These are phyloP conservation scores for Corvus moneduloides DNA, from an alignment of 2,113 vertebrate genomes.

Conservation along the genomic window DNA sequence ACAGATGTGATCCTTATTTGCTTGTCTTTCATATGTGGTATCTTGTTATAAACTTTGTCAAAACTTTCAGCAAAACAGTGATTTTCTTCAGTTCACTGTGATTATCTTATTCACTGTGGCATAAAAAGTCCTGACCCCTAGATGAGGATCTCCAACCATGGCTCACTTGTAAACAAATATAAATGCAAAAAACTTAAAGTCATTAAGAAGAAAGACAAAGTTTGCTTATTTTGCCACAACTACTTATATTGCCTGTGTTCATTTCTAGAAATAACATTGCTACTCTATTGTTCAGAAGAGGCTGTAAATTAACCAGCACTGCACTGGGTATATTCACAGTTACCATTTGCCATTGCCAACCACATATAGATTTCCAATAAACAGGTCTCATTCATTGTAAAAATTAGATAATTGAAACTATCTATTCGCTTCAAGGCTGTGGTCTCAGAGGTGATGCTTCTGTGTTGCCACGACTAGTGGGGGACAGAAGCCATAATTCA, in stretches of 20 bases:
- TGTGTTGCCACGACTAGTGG: slow-evolving; percentile 40
- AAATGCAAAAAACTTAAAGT: background rate
- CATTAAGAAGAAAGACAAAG: background rate
- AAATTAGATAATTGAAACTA: slow-evolving; percentile 75
- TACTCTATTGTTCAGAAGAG: slow-evolving; percentile 11
- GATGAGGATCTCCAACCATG: background rate
- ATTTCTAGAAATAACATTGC: slow-evolving; percentile 43
- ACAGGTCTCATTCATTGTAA: slow-evolving; percentile 66
- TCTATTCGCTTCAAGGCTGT: slow-evolving; percentile 58
- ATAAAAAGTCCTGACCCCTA: background rate
- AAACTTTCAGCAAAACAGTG: background rate
- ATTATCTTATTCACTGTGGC: background rate
- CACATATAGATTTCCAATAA: slow-evolving; percentile 75
- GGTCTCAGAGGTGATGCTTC: slow-evolving; percentile 33
- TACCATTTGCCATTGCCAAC: slow-evolving; percentile 57
- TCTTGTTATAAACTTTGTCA: background rate
- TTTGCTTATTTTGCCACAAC: background rate
- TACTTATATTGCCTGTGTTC: background rate
- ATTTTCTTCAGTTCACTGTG: background rate
- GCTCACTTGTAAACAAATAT: background rate
- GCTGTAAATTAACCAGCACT: slow-evolving; percentile 47
- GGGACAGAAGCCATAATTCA: slow-evolving; percentile 45
- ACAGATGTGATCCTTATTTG: background rate
- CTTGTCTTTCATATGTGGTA: background rate
- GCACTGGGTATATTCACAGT: slow-evolving; percentile 17